Evolutionary conservation across 2,113 vertebrate genomes (phyloP).

Genomic region (Xyrauchen texanus): DNA sequence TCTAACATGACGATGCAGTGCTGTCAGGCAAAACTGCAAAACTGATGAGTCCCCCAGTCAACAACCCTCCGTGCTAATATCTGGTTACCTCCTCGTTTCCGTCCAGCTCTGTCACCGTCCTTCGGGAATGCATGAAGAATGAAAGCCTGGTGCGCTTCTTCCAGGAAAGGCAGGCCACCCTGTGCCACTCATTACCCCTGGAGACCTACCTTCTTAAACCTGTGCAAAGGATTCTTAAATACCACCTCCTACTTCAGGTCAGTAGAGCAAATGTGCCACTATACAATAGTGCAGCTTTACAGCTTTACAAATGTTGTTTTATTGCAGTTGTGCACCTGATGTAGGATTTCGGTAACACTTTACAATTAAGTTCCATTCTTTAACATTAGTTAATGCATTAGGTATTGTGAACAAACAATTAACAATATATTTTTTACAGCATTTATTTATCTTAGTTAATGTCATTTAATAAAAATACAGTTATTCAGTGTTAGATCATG

Average conservation of each 20-base stretch:
- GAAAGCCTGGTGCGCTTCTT: constrained; percentile 80
- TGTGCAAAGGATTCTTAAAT: constrained; percentile 91
- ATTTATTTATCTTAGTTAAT: no score
- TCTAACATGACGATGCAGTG: not conserved
- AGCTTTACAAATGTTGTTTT: not conserved
- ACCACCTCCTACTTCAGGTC: constrained; percentile 85
- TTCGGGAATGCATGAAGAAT: constrained; percentile 85
- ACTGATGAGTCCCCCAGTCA: constrained; percentile 18
- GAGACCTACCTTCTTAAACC: constrained; percentile 91
- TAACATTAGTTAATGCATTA: no score
- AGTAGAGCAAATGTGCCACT: not conserved
- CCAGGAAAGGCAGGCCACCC: constrained; percentile 80
- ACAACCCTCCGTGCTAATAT: not conserved
- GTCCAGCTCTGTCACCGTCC: constrained; percentile 81
- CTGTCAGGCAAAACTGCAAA: constrained; percentile 13
- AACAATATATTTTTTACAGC: no score
- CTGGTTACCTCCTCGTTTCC: not conserved
- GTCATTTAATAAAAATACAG: no score
- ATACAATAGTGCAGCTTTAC: no score
- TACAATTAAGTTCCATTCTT: no score
- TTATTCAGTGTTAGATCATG: no score
- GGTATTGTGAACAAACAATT: no score
- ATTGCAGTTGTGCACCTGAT: no score
- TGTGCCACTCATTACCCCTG: constrained; percentile 83
- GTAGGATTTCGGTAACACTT: no score